Conservation (phyloP, 2,797 vertebrate genomes). For the Neostethus bicornis region DNA sequence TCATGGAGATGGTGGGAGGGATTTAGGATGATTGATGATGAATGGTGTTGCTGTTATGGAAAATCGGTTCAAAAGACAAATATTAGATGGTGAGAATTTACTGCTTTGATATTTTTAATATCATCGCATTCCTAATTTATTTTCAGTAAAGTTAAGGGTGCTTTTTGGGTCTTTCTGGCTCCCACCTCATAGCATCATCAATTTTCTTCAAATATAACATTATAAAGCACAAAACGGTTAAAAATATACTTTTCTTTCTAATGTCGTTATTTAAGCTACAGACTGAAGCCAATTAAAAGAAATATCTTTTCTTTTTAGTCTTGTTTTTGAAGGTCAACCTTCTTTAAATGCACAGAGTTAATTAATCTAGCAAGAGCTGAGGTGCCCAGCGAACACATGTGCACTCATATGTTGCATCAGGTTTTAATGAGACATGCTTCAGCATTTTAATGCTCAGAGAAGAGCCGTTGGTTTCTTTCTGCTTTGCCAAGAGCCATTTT, state of each 20-base stretch:
- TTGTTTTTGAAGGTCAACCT: background rate
- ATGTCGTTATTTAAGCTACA: background rate
- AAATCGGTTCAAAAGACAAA: too few species aligned
- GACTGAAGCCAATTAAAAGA: background rate
- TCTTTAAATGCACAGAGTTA: constrained; percentile 5
- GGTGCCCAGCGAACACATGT: background rate
- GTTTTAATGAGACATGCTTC: background rate
- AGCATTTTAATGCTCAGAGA: background rate
- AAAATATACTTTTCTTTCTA: background rate
- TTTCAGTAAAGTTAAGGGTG: too few species aligned
- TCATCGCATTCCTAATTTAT: too few species aligned
- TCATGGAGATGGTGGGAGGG: too few species aligned
- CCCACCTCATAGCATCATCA: too few species aligned
- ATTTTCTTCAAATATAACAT: background rate
- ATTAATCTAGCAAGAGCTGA: constrained; percentile 2
- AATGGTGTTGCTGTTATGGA: too few species aligned
- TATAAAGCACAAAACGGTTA: background rate
- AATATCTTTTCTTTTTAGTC: background rate
- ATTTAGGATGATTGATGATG: too few species aligned
- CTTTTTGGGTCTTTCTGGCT: too few species aligned
- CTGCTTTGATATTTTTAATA: too few species aligned
- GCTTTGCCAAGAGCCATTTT: constrained; percentile 6
- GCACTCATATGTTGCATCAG: constrained; percentile 1
- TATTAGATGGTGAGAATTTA: too few species aligned
- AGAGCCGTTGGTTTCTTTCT: background rate